Percentiles rank a stretch among this genome's conserved stretches.
Evolutionary conservation across 2,113 vertebrate genomes (phyloP).

Genomic region (Caracal caracal): DNA sequence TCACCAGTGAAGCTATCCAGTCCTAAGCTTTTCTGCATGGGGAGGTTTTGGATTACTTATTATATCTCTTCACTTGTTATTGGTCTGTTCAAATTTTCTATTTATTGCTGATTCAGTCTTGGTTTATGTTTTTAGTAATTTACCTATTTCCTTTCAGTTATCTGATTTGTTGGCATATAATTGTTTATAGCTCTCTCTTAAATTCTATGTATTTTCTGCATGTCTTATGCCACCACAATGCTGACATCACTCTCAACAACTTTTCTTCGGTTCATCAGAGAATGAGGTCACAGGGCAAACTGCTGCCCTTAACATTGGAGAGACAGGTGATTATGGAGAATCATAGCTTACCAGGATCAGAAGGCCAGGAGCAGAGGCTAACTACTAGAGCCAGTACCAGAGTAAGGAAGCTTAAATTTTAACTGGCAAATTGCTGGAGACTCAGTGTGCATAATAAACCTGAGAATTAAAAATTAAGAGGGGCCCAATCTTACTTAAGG

Average conservation of each 20-base stretch:
- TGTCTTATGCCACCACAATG: not conserved
- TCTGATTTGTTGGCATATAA: not conserved
- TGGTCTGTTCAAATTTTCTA: not conserved
- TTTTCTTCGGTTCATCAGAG: not conserved
- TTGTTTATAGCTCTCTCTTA: not conserved
- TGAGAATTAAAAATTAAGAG: not conserved
- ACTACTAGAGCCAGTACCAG: not conserved
- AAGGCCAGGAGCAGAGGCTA: not conserved
- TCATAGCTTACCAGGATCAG: not conserved
- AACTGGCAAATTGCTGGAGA: not conserved
- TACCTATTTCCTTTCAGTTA: not conserved
- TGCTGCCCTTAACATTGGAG: not conserved
- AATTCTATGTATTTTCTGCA: not conserved
- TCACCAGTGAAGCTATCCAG: too few relatives aligned
- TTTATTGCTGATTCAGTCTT: not conserved
- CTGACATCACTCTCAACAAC: not conserved
- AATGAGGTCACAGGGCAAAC: not conserved
- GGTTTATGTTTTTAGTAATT: not conserved
- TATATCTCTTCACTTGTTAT: not conserved
- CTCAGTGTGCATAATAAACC: not conserved
- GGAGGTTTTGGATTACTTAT: not conserved
- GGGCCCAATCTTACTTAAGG: not conserved
- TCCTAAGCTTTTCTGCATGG: too few relatives aligned
- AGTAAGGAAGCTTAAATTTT: not conserved
- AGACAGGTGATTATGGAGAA: not conserved